phyloP scores from a whole-genome alignment of 2,888 invertebrate species.

The Pedicia rivosa region DNA sequence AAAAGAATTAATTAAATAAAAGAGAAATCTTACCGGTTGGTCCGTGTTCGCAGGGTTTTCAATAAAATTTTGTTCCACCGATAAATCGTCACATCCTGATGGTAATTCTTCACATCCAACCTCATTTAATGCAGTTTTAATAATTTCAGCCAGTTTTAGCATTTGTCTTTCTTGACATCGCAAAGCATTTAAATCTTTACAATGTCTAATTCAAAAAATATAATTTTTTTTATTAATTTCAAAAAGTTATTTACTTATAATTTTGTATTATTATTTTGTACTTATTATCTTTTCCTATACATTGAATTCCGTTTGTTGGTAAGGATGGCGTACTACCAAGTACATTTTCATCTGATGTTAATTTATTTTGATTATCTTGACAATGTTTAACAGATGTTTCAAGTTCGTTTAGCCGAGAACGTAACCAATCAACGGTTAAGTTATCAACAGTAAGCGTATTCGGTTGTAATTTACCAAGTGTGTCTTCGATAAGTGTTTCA shows the following conservation, averaged over 20 bases:
- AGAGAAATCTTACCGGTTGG: constrained; percentile 37
- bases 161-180: constrained; percentile 72
- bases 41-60: constrained; percentile 38
- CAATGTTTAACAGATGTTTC: constrained; percentile 65
- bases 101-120: constrained; percentile 78
- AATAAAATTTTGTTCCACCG: constrained; percentile 40
- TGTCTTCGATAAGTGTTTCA: constrained; percentile 73
- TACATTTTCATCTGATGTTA: constrained; percentile 31
- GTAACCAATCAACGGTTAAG: constrained; percentile 77
- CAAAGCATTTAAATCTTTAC: constrained; percentile 62
- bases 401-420: constrained; percentile 60
- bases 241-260: no score
- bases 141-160: constrained; percentile 66
- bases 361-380: constrained; percentile 49
- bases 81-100: constrained; percentile 62
- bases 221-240: no score
- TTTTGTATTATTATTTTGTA: no score
- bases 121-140: constrained; percentile 69
- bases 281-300: constrained; percentile 3
- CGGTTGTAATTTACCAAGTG: constrained; percentile 71
- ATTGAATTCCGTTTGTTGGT: constrained; percentile 15
- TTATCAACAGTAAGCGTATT: constrained; percentile 84
- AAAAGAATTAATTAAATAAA: background rate
- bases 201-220: constrained; percentile 24
- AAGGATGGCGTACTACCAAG: constrained; percentile 17